These are phyloP conservation scores for Nerophis ophidion DNA, from an alignment of 2,113 vertebrate species.

Conservation along the genomic window DNA sequence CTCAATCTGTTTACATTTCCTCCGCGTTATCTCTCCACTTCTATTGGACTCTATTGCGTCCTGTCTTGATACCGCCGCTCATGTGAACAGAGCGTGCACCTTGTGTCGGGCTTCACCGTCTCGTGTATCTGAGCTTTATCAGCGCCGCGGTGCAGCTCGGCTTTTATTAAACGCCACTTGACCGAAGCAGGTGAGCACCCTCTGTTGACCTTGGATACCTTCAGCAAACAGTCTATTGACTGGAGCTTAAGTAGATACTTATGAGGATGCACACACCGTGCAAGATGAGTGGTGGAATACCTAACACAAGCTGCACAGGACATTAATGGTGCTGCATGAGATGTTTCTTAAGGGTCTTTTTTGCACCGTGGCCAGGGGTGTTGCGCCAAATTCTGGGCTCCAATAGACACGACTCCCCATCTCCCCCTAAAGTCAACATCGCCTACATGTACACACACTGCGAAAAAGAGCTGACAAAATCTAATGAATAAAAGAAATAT, in stretches of 20 bases:
- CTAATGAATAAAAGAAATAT: too few relatives aligned
- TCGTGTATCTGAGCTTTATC: slow-evolving; percentile 21
- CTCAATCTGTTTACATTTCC: slow-evolving; percentile 30
- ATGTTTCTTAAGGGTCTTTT: background rate
- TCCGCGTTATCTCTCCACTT: slow-evolving; percentile 21
- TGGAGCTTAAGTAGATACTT: slow-evolving; percentile 24
- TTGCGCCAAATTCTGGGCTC: too few relatives aligned
- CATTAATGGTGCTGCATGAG: too few relatives aligned
- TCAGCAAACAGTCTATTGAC: slow-evolving; percentile 47
- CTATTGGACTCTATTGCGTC: slow-evolving; percentile 33
- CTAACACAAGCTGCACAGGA: background rate
- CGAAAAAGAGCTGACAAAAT: too few relatives aligned
- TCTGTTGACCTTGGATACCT: slow-evolving; percentile 39
- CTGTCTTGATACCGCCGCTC: slow-evolving; percentile 18
- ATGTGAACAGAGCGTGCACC: background rate
- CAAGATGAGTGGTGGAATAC: slow-evolving; percentile 5
- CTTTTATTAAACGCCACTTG: slow-evolving; percentile 55
- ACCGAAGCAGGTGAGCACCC: slow-evolving; percentile 32
- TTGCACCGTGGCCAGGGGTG: too few relatives aligned
- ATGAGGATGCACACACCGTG: background rate
- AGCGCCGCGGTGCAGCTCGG: slow-evolving; percentile 14
- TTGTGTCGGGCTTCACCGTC: slow-evolving; percentile 16
- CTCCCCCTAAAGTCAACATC: too few relatives aligned
- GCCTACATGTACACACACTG: background rate
- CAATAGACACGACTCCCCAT: too few relatives aligned